These are phyloP conservation scores for Macheiramphus alcinus DNA, from an alignment of 2,113 vertebrate genomes.

Conservation along the genomic window DNA sequence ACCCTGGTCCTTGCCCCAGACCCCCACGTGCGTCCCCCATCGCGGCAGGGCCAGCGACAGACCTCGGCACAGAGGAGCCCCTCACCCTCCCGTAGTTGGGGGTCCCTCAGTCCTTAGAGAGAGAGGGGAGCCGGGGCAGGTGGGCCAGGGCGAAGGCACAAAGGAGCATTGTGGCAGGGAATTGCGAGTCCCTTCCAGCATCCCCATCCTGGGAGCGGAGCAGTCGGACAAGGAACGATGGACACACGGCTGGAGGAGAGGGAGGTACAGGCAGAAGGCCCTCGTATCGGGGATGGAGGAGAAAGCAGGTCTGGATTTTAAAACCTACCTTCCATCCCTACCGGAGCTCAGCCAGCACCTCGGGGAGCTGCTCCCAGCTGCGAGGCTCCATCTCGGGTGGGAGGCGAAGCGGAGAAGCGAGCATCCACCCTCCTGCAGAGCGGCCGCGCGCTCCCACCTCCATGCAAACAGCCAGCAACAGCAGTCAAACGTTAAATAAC, in stretches of 20 bases:
- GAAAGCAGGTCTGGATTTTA: not conserved
- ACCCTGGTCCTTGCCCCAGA: not conserved
- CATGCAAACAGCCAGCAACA: rapidly evolving
- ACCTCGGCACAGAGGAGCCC: not conserved
- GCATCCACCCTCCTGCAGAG: rapidly evolving
- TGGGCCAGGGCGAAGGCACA: not conserved
- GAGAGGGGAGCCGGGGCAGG: not conserved
- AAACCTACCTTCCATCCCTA: not conserved
- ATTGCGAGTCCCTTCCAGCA: not conserved
- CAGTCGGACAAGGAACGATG: not conserved
- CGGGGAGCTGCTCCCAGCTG: not conserved
- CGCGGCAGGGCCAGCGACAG: rapidly evolving
- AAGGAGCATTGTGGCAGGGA: not conserved
- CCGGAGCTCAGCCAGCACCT: not conserved
- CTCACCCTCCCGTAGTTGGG: not conserved
- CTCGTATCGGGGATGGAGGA: rapidly evolving
- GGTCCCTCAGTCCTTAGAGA: not conserved
- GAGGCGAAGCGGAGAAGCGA: not conserved
- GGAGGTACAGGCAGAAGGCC: not conserved
- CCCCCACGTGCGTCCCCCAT: not conserved
- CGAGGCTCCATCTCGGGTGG: rapidly evolving
- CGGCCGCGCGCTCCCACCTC: rapidly evolving
- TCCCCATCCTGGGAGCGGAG: not conserved
- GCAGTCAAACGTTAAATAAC: not conserved
- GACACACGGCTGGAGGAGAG: not conserved